Conservation (phyloP, 2,888 invertebrate species). For the Palloptera scutellata region DNA sequence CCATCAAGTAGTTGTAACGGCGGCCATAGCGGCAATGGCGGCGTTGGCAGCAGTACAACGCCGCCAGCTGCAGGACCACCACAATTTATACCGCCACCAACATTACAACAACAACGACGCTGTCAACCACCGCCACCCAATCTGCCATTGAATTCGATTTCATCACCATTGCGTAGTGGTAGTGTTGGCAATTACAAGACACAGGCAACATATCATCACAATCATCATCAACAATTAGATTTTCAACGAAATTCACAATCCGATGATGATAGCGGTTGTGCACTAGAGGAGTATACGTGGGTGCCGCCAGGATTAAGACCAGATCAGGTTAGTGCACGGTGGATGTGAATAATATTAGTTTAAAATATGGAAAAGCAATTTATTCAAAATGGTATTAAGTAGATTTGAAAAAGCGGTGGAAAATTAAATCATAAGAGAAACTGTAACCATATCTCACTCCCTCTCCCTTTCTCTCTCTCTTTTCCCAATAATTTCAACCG, state of each 20-base stretch:
- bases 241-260: conserved; percentile 89
- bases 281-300: conserved; percentile 98
- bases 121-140: conserved; percentile 54
- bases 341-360: too few species aligned
- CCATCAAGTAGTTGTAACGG: conserved; percentile 47
- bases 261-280: conserved; percentile 98
- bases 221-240: conserved; percentile 67
- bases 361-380: not conserved
- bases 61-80: conserved; percentile 42
- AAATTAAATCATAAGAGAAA: not conserved
- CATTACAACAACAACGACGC: conserved; percentile 44
- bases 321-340: conserved; percentile 81
- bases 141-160: conserved; percentile 57
- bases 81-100: conserved; percentile 59
- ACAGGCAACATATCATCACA: conserved; percentile 52
- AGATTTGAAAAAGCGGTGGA: too few species aligned
- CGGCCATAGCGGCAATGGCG: conserved; percentile 27
- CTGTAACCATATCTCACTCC: too few species aligned
- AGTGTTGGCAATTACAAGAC: conserved; percentile 57
- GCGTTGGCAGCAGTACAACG: conserved; percentile 49
- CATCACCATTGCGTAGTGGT: conserved; percentile 55
- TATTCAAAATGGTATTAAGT: not conserved
- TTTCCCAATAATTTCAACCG: too few species aligned
- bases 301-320: conserved; percentile 95
- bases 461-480: too few species aligned